Base-by-base conservation (phyloP, 2,888 invertebrate species). In the Teinopalpus imperialis region DNA sequence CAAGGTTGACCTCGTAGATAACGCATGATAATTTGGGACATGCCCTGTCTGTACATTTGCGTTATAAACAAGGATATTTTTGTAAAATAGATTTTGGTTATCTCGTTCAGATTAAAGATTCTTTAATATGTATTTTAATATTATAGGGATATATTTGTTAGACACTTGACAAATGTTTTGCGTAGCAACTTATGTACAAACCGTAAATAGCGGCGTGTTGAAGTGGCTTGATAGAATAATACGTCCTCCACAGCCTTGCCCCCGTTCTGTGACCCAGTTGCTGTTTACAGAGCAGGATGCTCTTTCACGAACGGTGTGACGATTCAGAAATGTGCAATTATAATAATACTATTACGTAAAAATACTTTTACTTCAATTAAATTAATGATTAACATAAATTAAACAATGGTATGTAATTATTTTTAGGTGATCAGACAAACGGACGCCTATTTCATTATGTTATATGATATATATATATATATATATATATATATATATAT, bases 1-100 rank as follows among this genome's bases (percentile, higher is more conserved):
- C 85, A 87, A 88, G 87, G 88, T 68, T 83, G 76, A 73, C 83
- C 81, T 83, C 75, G 74, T 58, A 80, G 87, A 87, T 87, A 87
- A 83, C 68, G 54, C 56, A 60, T 59, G 82, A 86, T 83, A 81
- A 83, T 82, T 86, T 80, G 70, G 80, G 70, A 66, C 75, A 74
- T 73, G 65, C 66, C 58, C 43, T 34, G 48, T 68, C 66, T 66
- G 60, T 59, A 51, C 57, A 57, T 59, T 59, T 65, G 63, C 61
- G 45, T 51, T 52, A 43, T 51, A 67, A 57, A 64, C 63, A 65
- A 69, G 70, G 67, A 69, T 71, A 69, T 67, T 64, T 66, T 65
- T 43, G 48, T 52, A 8, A 24, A 14, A 31, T 30, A 8, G n/a
- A 21, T 18, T 29, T 29, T 12, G 26, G 16, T 37, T 1, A 12